Evolutionary conservation across 2,888 invertebrate genomes (phyloP), one percentile per base, ranked within the genome.

Genomic region (Ornithoptera alexandrae): DNA sequence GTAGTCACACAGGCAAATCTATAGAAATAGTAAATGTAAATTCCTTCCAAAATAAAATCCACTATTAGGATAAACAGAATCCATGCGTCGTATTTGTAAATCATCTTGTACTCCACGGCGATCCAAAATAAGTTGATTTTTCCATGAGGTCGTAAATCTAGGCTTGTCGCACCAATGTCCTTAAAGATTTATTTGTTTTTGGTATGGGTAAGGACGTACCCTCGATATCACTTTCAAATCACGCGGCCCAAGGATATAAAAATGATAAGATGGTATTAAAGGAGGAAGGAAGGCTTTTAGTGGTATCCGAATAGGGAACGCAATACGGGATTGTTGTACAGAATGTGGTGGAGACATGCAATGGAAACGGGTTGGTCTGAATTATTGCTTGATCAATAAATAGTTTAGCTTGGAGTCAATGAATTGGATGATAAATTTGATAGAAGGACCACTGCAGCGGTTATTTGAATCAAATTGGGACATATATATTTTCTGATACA

Each of bases 211-310:
- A 78, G 81, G 81, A 83, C 83, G 84, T 85, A 81, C 85, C 82
- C 83, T 75, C 85, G 84, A 84, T 84, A 81, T 77, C 77, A 77
- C 77, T 80, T 79, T 77, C 74, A 81, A 82, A 82, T 78, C 78
- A 82, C 81, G 78, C 82, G 81, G 83, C 82, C 82, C 79, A 81
- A 77, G 81, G 81, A 80, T 83, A 90, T 86, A 89, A 90, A 88
- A 85, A 89, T 88, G 91, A 92, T 92, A 92, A 91, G 88, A 81
- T 75, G 73, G 78, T 78, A 83, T 83, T 81, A 83, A 71, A 83
- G 84, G 79, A 79, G 78, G 79, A 80, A 81, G 82, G 77, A 77
- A 80, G 79, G 81, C 69, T 78, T 77, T 84, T 84, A 87, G 79
- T 80, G 80, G 77, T 81, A 81, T 79, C 81, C 71, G 71, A 72